A percentile compares a stretch with the other conserved stretches of the same genome.
Conservation (phyloP, 92 coral and sea anemone species). For the Zoanthus solanderi region DNA sequence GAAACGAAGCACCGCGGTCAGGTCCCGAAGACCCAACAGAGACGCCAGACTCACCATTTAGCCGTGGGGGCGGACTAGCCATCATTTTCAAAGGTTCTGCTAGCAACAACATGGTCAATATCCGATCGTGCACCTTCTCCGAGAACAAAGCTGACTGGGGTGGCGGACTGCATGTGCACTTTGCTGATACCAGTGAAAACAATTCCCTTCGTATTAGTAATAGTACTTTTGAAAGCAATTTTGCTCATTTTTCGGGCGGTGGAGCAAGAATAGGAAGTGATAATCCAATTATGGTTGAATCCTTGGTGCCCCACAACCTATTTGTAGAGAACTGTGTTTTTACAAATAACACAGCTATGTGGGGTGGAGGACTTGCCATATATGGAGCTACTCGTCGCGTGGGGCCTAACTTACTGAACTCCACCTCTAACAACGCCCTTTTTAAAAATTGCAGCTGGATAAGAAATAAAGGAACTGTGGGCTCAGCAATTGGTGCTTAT, state of each 20-base stretch:
- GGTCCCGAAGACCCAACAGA: slow-evolving; percentile 32
- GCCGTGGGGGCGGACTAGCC: slow-evolving; percentile 87
- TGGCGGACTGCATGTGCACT: slow-evolving; percentile 83
- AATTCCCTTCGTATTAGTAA: slow-evolving; percentile 66
- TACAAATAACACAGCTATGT: slow-evolving; percentile 26
- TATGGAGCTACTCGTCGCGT: slow-evolving; percentile 40
- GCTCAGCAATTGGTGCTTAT: slow-evolving; percentile 39
- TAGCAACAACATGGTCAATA: slow-evolving; percentile 60
- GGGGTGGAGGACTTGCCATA: slow-evolving; percentile 43
- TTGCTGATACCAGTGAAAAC: slow-evolving; percentile 60
- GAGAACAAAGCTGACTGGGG: slow-evolving; percentile 88
- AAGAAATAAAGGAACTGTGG: slow-evolving; percentile 35
- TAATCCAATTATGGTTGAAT: slow-evolving; percentile 26
- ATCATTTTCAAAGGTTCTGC: slow-evolving; percentile 71
- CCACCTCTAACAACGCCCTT: slow-evolving; percentile 7
- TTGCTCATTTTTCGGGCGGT: slow-evolving; percentile 77
- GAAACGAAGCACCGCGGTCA: slow-evolving; percentile 36
- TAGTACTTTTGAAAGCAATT: slow-evolving; percentile 66
- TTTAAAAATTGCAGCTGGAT: slow-evolving; percentile 24
- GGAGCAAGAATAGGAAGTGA: slow-evolving; percentile 67
- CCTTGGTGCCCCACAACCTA: slow-evolving; percentile 44
- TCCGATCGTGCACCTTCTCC: slow-evolving; percentile 71
- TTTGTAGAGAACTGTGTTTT: slow-evolving; percentile 25
- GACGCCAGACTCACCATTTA: slow-evolving; percentile 45
- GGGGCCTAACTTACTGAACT: slow-evolving; percentile 13